Base-by-base conservation (phyloP, 1,140 invertebrate species). In the Drosophila melanica region DNA sequence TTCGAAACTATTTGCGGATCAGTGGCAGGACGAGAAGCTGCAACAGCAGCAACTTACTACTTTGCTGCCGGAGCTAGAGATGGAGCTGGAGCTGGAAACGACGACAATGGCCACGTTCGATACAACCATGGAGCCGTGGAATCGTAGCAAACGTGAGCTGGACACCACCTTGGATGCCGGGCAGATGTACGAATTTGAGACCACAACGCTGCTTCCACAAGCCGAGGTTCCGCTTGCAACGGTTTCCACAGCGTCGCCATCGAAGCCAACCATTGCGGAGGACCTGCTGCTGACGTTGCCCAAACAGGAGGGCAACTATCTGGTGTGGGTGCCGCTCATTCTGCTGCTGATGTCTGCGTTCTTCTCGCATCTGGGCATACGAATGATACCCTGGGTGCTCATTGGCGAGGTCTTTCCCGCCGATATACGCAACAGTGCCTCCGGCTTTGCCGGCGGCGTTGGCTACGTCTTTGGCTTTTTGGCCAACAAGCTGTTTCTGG, bases 351-450 rank as follows among this genome's bases (percentile, higher is more conserved):
- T 93, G 2, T 92, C 94, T 1, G 96, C 96, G 1, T 95, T 96
- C 69, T 92, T 95, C 12, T 94, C 95, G 0, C 95, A 96, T 71
- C 91, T 94, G 3, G 95, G 95, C 0, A 95, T 96, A 14, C 92
- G 95, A 50, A 90, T 96, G 30, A 79, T 97, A 4, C 96, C 96
- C 7, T 97, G 96, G 96, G 94, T 97, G 45, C 92, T 97, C 3
- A 95, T 95, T 35, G 96, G 95, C 18, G 96, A 96, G 91, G 95
- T 95, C 60, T 95, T 94, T 78, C 93, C 94, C 14, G 93, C 94
- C 0, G 93, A 95, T 75, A 95, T 95, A 2, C 92, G 96, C 42
- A 94, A 95, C 3, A 93, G 93, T 1, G 95, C 95, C 0, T 94
- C 95, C 0, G 96, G 96, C 0, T 92, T 95, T 4, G 93, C 95